Conservation (phyloP, 2,797 vertebrate species). For the Anabas testudineus region DNA sequence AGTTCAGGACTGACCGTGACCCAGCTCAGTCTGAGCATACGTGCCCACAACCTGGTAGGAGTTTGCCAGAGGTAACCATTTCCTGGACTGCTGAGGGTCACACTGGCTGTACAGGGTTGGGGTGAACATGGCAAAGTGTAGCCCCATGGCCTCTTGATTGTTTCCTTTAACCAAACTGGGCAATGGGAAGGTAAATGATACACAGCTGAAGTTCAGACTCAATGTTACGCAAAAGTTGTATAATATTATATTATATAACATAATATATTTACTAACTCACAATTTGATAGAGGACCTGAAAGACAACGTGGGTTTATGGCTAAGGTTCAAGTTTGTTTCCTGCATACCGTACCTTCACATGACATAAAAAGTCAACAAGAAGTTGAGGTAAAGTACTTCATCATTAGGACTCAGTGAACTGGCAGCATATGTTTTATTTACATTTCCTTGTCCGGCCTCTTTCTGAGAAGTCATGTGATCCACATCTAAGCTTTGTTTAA, state of each 20-base stretch:
- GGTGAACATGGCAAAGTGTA: conserved; percentile 94
- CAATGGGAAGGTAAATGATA: conserved; percentile 55
- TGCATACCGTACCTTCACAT: no score
- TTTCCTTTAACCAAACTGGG: conserved; percentile 61
- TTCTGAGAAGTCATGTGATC: background rate
- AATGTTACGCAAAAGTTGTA: background rate
- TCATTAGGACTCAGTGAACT: background rate
- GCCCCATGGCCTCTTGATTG: conserved; percentile 80
- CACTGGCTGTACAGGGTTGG: conserved; percentile 89
- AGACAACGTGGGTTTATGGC: background rate
- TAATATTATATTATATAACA: no score
- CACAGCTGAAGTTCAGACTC: conserved; percentile 28
- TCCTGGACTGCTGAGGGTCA: conserved; percentile 88
- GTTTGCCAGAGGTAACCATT: conserved; percentile 88
- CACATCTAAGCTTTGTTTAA: background rate
- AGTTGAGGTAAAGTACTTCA: background rate
- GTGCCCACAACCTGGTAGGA: conserved; percentile 90
- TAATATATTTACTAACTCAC: conserved; percentile 6
- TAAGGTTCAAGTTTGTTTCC: background rate
- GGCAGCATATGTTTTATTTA: background rate
- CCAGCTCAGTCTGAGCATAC: conserved; percentile 97
- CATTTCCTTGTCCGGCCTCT: background rate
- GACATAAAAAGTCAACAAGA: background rate
- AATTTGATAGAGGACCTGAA: background rate
- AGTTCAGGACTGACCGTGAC: conserved; percentile 93